A percentile compares a stretch with the other conserved stretches of the same genome.
These are phyloP conservation scores for Diprion similis DNA, from an alignment of 1,140 invertebrate genomes.

Conservation along the genomic window DNA sequence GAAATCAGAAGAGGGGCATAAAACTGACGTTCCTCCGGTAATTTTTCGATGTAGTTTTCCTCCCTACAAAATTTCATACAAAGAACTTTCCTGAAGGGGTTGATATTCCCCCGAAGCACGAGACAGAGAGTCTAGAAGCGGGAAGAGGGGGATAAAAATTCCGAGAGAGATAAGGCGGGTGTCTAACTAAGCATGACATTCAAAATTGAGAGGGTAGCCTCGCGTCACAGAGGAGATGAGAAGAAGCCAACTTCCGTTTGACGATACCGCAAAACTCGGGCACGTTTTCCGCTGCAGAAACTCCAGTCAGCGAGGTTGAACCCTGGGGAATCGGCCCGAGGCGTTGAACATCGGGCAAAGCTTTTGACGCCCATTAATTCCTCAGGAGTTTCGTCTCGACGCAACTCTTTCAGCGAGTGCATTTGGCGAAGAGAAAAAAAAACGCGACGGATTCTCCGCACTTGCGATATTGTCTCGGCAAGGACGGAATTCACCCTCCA, in stretches of 20 bases:
- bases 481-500: too few relatives aligned
- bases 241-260: background rate
- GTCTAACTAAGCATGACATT: background rate
- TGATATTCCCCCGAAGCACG: background rate
- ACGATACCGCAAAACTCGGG: background rate
- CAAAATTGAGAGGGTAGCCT: background rate
- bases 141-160: background rate
- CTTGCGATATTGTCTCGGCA: too few relatives aligned
- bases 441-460: too few relatives aligned
- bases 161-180: background rate
- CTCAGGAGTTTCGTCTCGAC: background rate
- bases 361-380: conserved; percentile 1
- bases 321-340: background rate
- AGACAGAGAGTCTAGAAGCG: background rate
- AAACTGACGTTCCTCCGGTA: background rate
- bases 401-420: too few relatives aligned
- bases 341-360: conserved; percentile 1
- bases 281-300: too few relatives aligned
- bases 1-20: too few relatives aligned
- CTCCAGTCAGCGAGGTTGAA: too few relatives aligned
- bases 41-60: background rate
- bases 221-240: background rate
- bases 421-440: too few relatives aligned
- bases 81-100: background rate
- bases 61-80: background rate